phyloP scores from a whole-genome alignment of 2,113 vertebrate genomes.

The Cyanistes caeruleus region DNA sequence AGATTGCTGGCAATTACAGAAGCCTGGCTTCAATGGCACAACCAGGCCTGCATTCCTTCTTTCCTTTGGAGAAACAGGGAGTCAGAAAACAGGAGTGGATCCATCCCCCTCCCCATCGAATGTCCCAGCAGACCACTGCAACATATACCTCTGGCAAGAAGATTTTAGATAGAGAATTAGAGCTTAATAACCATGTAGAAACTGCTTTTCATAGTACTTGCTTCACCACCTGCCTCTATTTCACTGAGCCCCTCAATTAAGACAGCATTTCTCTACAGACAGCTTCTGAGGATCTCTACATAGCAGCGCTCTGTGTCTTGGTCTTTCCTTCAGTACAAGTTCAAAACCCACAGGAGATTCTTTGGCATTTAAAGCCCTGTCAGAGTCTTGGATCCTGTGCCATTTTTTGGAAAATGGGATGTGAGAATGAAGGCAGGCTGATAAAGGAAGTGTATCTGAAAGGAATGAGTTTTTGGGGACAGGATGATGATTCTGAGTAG shows the following conservation, averaged over 20 bases:
- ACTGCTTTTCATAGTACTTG: not conserved
- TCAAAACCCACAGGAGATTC: not conserved
- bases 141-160: not conserved
- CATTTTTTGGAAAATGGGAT: not conserved
- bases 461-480: conserved; percentile 2
- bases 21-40: not conserved
- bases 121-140: not conserved
- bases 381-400: not conserved
- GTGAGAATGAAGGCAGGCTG: not conserved
- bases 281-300: not conserved
- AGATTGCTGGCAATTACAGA: not conserved
- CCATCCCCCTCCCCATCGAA: accelerated
- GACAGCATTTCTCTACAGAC: not conserved
- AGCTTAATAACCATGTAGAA: not conserved
- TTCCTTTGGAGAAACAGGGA: not conserved
- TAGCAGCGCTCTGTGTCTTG: accelerated
- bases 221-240: not conserved
- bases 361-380: not conserved
- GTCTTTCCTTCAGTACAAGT: not conserved
- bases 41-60: not conserved
- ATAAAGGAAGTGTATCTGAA: not conserved
- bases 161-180: not conserved
- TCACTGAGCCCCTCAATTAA: not conserved
- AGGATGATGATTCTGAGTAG: not conserved
- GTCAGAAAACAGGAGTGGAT: not conserved